Base-by-base conservation (phyloP, 1,140 invertebrate genomes). In the Ips nitidus region DNA sequence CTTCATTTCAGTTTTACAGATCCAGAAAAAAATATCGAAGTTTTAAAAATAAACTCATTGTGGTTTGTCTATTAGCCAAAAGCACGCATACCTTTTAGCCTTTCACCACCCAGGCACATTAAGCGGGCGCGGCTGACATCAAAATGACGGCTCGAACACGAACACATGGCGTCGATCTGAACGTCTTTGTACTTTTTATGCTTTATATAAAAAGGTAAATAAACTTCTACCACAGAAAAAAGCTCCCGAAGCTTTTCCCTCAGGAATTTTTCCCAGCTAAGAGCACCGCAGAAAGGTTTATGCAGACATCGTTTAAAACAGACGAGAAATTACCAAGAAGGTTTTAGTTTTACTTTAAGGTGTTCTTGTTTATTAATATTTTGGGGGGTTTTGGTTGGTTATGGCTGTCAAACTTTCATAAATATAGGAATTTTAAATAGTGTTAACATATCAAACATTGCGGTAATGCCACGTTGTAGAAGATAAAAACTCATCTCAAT, bases 41-140 rank as follows among this genome's bases (percentile, higher is more conserved):
- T 2, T 22, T 50, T 50, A 50, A 50, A 50, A 50, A 50, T 50
- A 50, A 50, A 50, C 45, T 50, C 45, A 0, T 6, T 50, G 7
- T 50, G 22, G 45, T 50, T 22, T 50, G 45, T 50, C 7, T 50
- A 50, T 50, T 50, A 50, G 45, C 45, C 22, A 50, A 50, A 56
- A 8, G 39, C 53, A 39, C 53, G 53, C 53, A 56, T 56, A 50
- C 45, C 45, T 50, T 50, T 50, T 50, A 50, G 45, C 45, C 45
- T 50, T 50, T 50, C 45, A 50, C 45, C 45, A 50, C 45, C 45
- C 45, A 22, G 7, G 45, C 45, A 50, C 45, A 50, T 50, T 50
- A 50, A 50, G 22, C 7, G 22, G 45, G 45, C 45, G 45, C 45
- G 45, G 45, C 45, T 22, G 1, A 50, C 45, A 50, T 50, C 45